Percentiles rank a stretch among this genome's conserved stretches.
These are phyloP conservation scores for Diabrotica balteata DNA, from an alignment of 2,888 invertebrate species.

Conservation along the genomic window DNA sequence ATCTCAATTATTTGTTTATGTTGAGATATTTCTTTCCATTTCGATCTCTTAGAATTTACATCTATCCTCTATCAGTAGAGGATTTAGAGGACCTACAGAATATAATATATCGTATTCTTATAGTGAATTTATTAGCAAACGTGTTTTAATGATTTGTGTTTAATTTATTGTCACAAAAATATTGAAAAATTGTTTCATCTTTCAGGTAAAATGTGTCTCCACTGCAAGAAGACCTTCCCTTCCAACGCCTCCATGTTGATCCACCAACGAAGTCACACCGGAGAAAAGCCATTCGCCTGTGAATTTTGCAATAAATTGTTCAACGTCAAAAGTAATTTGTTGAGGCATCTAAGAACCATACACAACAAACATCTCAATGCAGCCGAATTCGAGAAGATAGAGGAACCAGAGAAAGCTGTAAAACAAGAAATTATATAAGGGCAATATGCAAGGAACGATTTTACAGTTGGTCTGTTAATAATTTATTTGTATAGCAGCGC, in stretches of 20 bases:
- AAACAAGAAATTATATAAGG: neutral
- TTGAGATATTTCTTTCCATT: too few species aligned
- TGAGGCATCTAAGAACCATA: slow-evolving; percentile 76
- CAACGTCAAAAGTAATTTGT: slow-evolving; percentile 78
- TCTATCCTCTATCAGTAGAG: too few species aligned
- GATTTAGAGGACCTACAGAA: too few species aligned
- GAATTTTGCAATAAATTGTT: slow-evolving; percentile 79
- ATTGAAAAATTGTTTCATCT: too few species aligned
- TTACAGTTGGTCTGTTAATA: too few species aligned
- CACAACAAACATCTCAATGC: slow-evolving; percentile 71
- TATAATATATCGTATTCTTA: neutral
- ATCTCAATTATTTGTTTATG: too few species aligned
- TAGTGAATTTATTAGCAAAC: too few species aligned
- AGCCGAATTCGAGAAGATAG: slow-evolving; percentile 49
- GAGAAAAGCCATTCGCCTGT: slow-evolving; percentile 77
- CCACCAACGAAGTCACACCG: slow-evolving; percentile 78
- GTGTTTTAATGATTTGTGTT: neutral
- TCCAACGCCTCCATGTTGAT: slow-evolving; percentile 82
- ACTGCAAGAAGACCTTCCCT: slow-evolving; percentile 77
- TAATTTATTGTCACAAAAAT: neutral
- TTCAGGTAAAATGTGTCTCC: slow-evolving; percentile 61
- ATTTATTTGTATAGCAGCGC: too few species aligned
- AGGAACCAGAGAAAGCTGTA: slow-evolving; percentile 15
- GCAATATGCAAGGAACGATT: too few species aligned
- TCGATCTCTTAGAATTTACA: too few species aligned